These are phyloP conservation scores for Trinectes maculatus DNA, from an alignment of 2,113 vertebrate genomes.

Conservation along the genomic window DNA sequence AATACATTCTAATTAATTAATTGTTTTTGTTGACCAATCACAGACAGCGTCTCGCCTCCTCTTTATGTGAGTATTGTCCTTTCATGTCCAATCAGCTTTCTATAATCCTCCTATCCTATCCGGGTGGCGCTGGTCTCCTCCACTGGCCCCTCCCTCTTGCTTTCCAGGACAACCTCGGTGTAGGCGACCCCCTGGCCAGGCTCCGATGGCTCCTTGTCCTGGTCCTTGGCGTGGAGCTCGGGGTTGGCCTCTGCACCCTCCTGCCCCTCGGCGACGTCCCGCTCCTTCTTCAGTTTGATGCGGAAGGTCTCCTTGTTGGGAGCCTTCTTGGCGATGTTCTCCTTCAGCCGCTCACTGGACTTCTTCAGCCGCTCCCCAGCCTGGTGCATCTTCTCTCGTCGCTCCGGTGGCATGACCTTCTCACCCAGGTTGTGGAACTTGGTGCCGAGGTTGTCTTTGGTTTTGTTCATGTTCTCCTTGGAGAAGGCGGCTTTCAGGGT, in stretches of 20 bases:
- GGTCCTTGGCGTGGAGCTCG: constrained; percentile 62
- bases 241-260: constrained; percentile 81
- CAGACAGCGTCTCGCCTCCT: constrained; percentile 10
- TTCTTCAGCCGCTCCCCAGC: constrained; percentile 90
- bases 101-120: constrained; percentile 75
- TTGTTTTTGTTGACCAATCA: constrained; percentile 38
- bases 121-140: constrained; percentile 70
- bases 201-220: constrained; percentile 66
- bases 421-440: constrained; percentile 91
- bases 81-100: constrained; percentile 73
- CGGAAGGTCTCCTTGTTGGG: constrained; percentile 90
- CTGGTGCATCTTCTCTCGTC: constrained; percentile 91
- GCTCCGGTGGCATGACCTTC: constrained; percentile 92
- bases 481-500: constrained; percentile 95
- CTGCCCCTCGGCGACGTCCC: constrained; percentile 84
- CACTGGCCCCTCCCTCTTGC: constrained; percentile 84
- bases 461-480: constrained; percentile 94
- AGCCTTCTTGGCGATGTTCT: constrained; percentile 90
- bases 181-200: constrained; percentile 80
- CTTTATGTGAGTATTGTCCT: background rate
- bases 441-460: constrained; percentile 90
- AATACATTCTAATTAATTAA: background rate
- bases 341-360: constrained; percentile 89
- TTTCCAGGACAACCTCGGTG: constrained; percentile 85
- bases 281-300: constrained; percentile 89